Base-by-base conservation (phyloP, 2,797 vertebrate species). In the Acropternis orthonyx region DNA sequence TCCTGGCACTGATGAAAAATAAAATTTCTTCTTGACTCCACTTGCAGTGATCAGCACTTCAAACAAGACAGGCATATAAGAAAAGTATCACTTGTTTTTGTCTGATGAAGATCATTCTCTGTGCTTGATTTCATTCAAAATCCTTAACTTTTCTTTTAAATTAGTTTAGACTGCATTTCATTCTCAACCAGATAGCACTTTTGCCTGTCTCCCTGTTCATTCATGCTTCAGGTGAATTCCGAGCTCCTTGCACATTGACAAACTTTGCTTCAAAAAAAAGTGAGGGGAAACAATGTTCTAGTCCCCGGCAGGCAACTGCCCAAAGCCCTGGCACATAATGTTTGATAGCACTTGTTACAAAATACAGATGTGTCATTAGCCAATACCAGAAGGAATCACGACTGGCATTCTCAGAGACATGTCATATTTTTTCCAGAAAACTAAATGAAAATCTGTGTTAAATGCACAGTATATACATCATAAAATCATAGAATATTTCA, bases 91-190 rank as follows among this genome's bases (percentile, higher is more conserved):
- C 81, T 75, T 81, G 55, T 7, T 87, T 84, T 54, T 68, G 17
- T 55, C 28, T 78, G 82, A 80, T 69, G 36, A 86, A 89, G 71
- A 63, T 52, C 10, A 37, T 62, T 76, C n/a, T 3, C 0, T 28
- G 51, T 24, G 11, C 89, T 82, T 91, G 51, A 85, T 63, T 89
- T 63, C 89, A 89, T 92, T 87, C 74, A 75, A 69, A 76, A 36
- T 14, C 19, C n/a, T 28, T 68, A 94, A 88, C 92, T 88, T 93
- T 92, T 61, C 73, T 92, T 93, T 86, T 49, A 81, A 67, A 92
- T 43, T 43, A 88, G 86, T 95, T 94, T 68, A 90, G 51, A 75
- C 22, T 69, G 80, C 61, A 84, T 93, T 94, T 96, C 46, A 88
- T 44, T 68, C 8, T 0, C 83, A 86, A 56, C 17, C 27, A 68